Evolutionary conservation across 2,797 vertebrate species (phyloP), one percentile per base, ranked within the genome.

Genomic region (Distichodus sexfasciatus): DNA sequence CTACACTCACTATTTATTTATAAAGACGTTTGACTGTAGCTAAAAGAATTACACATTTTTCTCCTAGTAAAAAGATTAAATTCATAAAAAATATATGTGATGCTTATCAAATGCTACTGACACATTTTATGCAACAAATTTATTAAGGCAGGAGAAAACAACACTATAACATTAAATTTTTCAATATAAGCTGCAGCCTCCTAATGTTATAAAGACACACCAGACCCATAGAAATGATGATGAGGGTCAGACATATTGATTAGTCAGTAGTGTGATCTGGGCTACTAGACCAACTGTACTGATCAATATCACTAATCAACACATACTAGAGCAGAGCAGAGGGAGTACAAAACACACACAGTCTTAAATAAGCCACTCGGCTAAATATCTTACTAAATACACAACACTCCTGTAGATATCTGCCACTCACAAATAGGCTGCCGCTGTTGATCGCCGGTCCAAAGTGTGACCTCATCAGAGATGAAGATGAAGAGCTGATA

Each of bases 361-460:
- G 8, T 29, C 19, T 10, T 43, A 31, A 40, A 11, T 4, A 33
- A n/a, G 31, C 31, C 4, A 33, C 43, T 17, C 43, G 9, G n/a
- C 43, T 4, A 33, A 33, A 21, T 2, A 1, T 8, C 19, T 2
- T 6, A 36, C 28, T 33, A 54, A 33, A 24, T 36, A 40, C 5
- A 23, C 1, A 38, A 7, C 21, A 4, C 11, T 14, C 19, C 19
- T 57, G 17, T 38, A 8, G 29, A 4, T 2, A 11, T 6, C 21
- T 14, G 8, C 15, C 14, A 38, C 31, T 57, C 53, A 57, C 54
- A 57, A 24, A 57, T 35, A 57, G 35, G 54, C 54, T 12, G 54
- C 33, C 4, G 33, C 9, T 57, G 35, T 35, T 24, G 5, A 11
- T 23, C 19, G 6, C 54, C 8, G 33, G 54, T 38, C 19, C 35